A percentile compares a stretch with the other conserved stretches of the same genome.
These are phyloP conservation scores for Scomber scombrus DNA, from an alignment of 2,113 vertebrate genomes.

Conservation along the genomic window DNA sequence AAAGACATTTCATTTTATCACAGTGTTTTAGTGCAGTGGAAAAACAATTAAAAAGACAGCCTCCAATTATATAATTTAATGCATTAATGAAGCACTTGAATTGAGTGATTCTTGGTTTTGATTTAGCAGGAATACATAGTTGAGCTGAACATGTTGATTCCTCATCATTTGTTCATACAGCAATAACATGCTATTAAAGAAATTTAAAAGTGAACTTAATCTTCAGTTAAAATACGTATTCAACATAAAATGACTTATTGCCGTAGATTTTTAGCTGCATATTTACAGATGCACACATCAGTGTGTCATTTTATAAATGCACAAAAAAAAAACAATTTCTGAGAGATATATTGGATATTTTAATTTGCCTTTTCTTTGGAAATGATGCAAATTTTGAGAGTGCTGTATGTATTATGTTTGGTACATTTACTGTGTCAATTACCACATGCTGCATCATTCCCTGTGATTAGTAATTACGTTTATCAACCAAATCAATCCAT, in stretches of 20 bases:
- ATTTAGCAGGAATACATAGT: background rate
- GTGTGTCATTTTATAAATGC: background rate
- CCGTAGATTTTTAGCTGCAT: background rate
- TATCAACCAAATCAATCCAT: slow-evolving; percentile 48
- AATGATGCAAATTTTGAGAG: background rate
- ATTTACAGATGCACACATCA: background rate
- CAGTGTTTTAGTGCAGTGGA: background rate
- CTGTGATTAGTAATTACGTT: slow-evolving; percentile 31
- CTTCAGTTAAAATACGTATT: background rate
- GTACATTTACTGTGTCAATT: slow-evolving; percentile 9
- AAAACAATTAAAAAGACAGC: too few relatives aligned
- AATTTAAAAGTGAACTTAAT: background rate
- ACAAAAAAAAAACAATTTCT: background rate
- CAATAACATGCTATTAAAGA: background rate
- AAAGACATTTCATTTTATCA: background rate
- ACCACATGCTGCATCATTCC: slow-evolving; percentile 11
- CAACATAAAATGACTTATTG: background rate
- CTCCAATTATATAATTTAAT: background rate
- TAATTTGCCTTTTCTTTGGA: background rate
- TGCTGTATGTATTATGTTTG: background rate
- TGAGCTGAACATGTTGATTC: background rate
- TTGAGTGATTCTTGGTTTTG: background rate
- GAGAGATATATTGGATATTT: background rate
- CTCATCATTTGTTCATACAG: background rate
- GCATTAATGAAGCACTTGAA: background rate